Evolutionary conservation across 2,888 invertebrate species (phyloP).

Genomic region (Tenthredo mesomela): DNA sequence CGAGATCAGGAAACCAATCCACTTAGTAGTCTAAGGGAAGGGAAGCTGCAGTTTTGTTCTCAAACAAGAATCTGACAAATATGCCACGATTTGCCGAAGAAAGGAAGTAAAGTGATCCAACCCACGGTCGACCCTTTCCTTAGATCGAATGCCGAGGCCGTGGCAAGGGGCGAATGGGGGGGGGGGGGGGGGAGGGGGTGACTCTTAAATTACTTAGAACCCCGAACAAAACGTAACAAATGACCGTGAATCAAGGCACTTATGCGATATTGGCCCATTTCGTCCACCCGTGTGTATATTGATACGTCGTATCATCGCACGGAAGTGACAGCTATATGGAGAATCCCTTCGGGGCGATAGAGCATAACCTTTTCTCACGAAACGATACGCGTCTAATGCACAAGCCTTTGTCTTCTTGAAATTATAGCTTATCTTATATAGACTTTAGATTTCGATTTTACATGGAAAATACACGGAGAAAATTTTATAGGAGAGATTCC

Average conservation of each 20-base stretch:
- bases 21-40: constrained; percentile 65
- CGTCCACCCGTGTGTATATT: constrained; percentile 65
- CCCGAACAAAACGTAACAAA: constrained; percentile 73
- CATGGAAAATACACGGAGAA: no score
- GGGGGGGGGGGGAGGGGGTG: constrained; percentile 54
- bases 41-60: constrained; percentile 71
- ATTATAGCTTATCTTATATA: no score
- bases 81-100: constrained; percentile 76
- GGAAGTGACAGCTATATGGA: constrained; percentile 35
- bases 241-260: constrained; percentile 72
- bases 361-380: neutral
- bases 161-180: constrained; percentile 57
- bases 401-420: neutral
- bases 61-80: constrained; percentile 77
- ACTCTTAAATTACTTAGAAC: constrained; percentile 73
- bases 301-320: constrained; percentile 69
- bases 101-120: constrained; percentile 65
- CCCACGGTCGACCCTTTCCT: constrained; percentile 43
- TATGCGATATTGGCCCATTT: constrained; percentile 73
- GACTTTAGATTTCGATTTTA: no score
- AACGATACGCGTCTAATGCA: neutral
- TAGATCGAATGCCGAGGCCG: neutral
- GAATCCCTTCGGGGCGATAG: neutral
- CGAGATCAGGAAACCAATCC: constrained; percentile 71
- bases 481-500: no score